phyloP scores from a whole-genome alignment of 2,797 vertebrate species.

The Tauraco hartlaubi region DNA sequence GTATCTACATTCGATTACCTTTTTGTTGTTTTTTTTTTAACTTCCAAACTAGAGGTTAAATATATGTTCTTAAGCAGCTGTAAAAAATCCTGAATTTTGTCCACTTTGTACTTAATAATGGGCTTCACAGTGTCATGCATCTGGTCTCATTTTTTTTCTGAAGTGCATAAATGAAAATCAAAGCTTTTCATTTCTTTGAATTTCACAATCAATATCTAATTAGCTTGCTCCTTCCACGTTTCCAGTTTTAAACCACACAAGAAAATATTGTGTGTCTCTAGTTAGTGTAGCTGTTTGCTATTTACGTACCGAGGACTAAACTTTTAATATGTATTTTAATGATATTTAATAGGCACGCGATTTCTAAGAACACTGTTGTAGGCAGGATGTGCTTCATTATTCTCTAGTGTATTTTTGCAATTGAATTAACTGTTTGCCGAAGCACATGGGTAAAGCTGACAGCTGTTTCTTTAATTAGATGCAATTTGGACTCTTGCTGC shows the following conservation, averaged over 20 bases:
- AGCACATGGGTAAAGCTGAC: constrained; percentile 55
- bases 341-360: constrained; percentile 11
- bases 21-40: not conserved
- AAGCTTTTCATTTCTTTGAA: constrained; percentile 41
- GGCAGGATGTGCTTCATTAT: constrained; percentile 48
- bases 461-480: constrained; percentile 60
- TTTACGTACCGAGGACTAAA: constrained; percentile 58
- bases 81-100: not conserved
- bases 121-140: not conserved
- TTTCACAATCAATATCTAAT: constrained; percentile 64
- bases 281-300: constrained; percentile 42
- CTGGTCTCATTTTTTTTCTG: not conserved
- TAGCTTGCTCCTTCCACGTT: not conserved
- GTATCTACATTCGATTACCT: not conserved
- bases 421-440: constrained; percentile 62
- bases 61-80: not conserved
- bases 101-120: not conserved
- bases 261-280: constrained; percentile 4
- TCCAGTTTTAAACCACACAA: not conserved
- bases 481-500: constrained; percentile 61
- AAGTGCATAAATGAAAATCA: constrained; percentile 41
- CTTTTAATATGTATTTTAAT: constrained; percentile 61
- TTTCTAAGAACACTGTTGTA: constrained; percentile 20
- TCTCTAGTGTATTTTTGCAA: constrained; percentile 59
- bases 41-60: not conserved